Evolutionary conservation across 2,888 invertebrate species (phyloP), one percentile per base, ranked within the genome.

Genomic region (Orchesellides sinensis): DNA sequence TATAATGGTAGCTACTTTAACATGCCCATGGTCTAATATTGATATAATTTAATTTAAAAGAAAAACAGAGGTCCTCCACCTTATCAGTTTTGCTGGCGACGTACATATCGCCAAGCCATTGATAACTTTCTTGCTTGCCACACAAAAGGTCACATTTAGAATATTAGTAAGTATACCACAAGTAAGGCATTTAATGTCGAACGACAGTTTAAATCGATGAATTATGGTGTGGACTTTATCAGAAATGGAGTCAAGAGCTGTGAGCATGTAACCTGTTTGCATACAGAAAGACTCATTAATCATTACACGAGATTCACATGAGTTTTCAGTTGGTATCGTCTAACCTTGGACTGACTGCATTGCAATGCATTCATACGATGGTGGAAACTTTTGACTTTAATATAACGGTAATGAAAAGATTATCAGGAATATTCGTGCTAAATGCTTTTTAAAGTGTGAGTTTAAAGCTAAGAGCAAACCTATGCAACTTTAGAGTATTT

Each of bases 271-370:
- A 59, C 40, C 12, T 56, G 59, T 32, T 69, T 66, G 56, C 23
- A 59, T 45, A n/a, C 17, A 70, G 14, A 6, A 59, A 69, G 47
- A 27, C 78, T 69, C 70, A 79, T 79, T 70, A 70, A 70, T 70
- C 70, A 63, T 74, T 61, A 70, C 70, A 79, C 27, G 79, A 65
- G 54, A 73, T 54, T 73, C 72, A 66, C 66, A 72, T 66, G 63
- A 66, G 32, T 45, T 66, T 72, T 66, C 66, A 69, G 49, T 23
- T 66, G 56, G 21, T 80, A 80, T 80, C 80, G 65, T 0, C 54
- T 80, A 73, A 73, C 80, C 80, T 80, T 80, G 80, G 65, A 66
- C 65, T 79, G 45, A 19, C 79, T 70, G 52, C 68, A 61, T 14
- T 27, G 27, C 54, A 4, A 49, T 12, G 32, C 19, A 65, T 21